These are phyloP conservation scores for Resseliella maxima DNA, from an alignment of 2,888 invertebrate species.

Conservation along the genomic window DNA sequence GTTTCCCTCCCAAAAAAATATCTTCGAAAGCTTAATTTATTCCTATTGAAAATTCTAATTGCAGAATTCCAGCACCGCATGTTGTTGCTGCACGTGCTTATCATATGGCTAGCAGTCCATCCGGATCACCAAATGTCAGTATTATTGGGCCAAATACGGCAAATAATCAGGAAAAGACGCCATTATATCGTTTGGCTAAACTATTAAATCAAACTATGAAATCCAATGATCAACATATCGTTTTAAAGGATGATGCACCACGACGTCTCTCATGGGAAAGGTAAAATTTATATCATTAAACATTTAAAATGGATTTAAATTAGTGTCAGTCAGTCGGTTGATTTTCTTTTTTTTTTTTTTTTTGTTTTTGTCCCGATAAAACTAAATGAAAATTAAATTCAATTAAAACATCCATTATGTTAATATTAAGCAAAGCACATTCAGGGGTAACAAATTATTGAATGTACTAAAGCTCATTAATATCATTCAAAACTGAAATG, in stretches of 20 bases:
- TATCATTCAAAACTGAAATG: too few relatives aligned
- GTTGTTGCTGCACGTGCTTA: slow-evolving; percentile 71
- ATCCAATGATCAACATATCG: slow-evolving; percentile 63
- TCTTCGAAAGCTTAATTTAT: neutral
- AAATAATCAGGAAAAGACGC: slow-evolving; percentile 62
- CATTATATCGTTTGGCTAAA: slow-evolving; percentile 71
- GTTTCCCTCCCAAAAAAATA: too few relatives aligned
- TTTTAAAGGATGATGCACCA: slow-evolving; percentile 68
- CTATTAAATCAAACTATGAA: slow-evolving; percentile 70
- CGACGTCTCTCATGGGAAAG: slow-evolving; percentile 72
- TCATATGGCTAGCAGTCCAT: slow-evolving; percentile 65
- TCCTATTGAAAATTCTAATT: slow-evolving; percentile 39
- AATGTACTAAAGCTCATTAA: too few relatives aligned
- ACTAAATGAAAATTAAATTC: too few relatives aligned
- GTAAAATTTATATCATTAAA: slow-evolving; percentile 62
- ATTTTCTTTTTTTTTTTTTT: neutral
- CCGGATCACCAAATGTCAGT: slow-evolving; percentile 61
- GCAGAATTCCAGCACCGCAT: slow-evolving; percentile 71
- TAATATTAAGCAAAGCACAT: too few relatives aligned
- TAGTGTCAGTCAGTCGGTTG: too few relatives aligned
- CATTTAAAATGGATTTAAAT: neutral
- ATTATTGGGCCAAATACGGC: slow-evolving; percentile 60
- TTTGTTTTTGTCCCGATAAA: too few relatives aligned
- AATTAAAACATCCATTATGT: too few relatives aligned
- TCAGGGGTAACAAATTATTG: too few relatives aligned